Evolutionary conservation across 2,888 invertebrate genomes (phyloP).

Genomic region (Sarcophaga variegata): DNA sequence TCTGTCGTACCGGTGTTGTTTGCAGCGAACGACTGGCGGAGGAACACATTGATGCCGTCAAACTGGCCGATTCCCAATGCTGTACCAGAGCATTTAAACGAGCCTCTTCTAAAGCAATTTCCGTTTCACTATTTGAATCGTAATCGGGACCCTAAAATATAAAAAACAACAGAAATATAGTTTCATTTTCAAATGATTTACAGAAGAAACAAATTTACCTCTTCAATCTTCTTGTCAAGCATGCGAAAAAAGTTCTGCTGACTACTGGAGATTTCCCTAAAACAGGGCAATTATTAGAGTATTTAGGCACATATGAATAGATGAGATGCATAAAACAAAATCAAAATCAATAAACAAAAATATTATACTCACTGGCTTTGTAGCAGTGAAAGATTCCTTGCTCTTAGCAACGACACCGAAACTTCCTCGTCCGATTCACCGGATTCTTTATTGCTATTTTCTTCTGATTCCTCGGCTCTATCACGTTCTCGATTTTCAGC

Average conservation of each 20-base stretch:
- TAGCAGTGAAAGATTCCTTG: conserved; percentile 83
- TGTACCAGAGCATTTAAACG: conserved; percentile 87
- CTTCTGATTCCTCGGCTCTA: conserved; percentile 80
- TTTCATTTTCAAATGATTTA: background rate
- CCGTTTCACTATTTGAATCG: conserved; percentile 89
- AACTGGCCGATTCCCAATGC: conserved; percentile 89
- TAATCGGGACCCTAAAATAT: conserved; percentile 88
- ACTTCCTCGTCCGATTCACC: conserved; percentile 81
- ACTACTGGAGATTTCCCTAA: conserved; percentile 93
- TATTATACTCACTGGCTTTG: conserved; percentile 83
- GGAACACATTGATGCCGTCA: conserved; percentile 83
- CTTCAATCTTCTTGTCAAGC: conserved; percentile 95
- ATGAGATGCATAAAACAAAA: background rate
- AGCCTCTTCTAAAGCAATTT: conserved; percentile 87
- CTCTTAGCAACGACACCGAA: conserved; percentile 81
- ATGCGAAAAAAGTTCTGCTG: conserved; percentile 96
- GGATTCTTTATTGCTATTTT: conserved; percentile 79
- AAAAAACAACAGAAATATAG: background rate
- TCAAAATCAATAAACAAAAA: background rate
- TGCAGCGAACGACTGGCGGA: conserved; percentile 83
- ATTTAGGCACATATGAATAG: conserved; percentile 18
- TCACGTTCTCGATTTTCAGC: conserved; percentile 79
- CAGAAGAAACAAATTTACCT: conserved; percentile 83
- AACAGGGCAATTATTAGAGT: conserved; percentile 77
- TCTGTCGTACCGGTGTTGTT: conserved; percentile 83